phyloP scores from a whole-genome alignment of 1,140 invertebrate genomes.

The honey bee (Apis mellifera) region DNA sequence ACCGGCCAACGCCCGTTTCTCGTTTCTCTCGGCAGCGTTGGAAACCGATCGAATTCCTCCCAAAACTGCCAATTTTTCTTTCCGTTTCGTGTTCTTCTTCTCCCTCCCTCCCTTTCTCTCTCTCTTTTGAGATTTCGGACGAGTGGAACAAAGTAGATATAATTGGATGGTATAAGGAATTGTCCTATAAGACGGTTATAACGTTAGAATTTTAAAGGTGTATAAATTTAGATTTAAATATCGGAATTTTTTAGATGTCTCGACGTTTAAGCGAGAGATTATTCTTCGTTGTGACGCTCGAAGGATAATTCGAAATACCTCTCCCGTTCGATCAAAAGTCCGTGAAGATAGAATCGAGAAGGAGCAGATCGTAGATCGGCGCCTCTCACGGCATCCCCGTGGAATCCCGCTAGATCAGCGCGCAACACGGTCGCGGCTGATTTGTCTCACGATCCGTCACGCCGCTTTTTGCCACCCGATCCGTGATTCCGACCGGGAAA shows the following conservation, averaged over 20 bases:
- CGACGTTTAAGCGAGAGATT: no score
- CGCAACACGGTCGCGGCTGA: conserved; percentile 49
- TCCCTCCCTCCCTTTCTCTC: no score
- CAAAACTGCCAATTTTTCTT: background rate
- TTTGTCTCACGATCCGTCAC: conserved; percentile 31
- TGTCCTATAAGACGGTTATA: no score
- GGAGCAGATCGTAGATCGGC: conserved; percentile 12
- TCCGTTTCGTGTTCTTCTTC: no score
- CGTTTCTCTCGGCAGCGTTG: no score
- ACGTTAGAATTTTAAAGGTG: no score
- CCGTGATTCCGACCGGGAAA: conserved; percentile 20
- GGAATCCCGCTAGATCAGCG: conserved; percentile 30
- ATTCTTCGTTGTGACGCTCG: no score
- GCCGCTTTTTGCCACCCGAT: conserved; percentile 54
- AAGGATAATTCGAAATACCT: no score
- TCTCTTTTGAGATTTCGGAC: background rate
- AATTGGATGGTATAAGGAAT: no score
- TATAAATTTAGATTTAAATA: no score
- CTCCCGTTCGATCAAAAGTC: background rate
- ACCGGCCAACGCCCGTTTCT: background rate
- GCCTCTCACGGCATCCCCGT: background rate
- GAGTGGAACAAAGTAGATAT: no score
- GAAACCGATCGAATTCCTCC: background rate
- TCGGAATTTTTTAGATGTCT: no score
- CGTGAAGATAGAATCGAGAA: background rate